These are phyloP conservation scores for Pelodytes ibericus DNA, from an alignment of 2,797 vertebrate species.

Conservation along the genomic window DNA sequence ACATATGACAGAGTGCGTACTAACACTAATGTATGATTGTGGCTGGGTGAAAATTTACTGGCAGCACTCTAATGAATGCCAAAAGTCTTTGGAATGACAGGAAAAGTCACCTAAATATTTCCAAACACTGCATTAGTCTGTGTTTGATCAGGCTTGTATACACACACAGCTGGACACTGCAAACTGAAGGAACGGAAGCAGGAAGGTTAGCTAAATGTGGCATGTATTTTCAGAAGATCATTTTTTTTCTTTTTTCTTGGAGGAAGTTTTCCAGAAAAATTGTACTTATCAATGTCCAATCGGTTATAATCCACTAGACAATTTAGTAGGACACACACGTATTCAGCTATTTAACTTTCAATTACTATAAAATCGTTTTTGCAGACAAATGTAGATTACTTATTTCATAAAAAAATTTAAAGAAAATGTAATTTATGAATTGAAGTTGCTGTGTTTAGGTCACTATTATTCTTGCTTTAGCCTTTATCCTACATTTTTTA, in stretches of 20 bases:
- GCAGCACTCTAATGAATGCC: slow-evolving; percentile 20
- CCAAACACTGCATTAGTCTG: slow-evolving; percentile 39
- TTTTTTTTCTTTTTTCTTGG: slow-evolving; percentile 20
- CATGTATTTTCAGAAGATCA: slow-evolving; percentile 44
- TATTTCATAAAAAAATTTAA: too few relatives aligned
- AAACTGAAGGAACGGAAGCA: slow-evolving; percentile 38
- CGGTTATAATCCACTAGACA: too few relatives aligned
- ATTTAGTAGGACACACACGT: too few relatives aligned
- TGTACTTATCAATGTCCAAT: too few relatives aligned
- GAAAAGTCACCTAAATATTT: slow-evolving; percentile 50
- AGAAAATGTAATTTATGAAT: too few relatives aligned
- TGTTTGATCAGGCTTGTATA: slow-evolving; percentile 37
- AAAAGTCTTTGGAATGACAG: slow-evolving; percentile 31
- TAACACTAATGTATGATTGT: neutral
- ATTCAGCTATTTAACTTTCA: too few relatives aligned
- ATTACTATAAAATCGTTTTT: too few relatives aligned
- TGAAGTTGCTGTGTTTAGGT: too few relatives aligned
- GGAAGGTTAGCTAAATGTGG: slow-evolving; percentile 37
- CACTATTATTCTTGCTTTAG: too few relatives aligned
- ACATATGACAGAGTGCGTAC: neutral
- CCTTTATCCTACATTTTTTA: too few relatives aligned
- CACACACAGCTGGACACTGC: slow-evolving; percentile 44
- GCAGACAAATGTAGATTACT: too few relatives aligned
- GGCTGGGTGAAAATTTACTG: neutral
- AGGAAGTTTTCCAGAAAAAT: slow-evolving; percentile 31